Conservation (phyloP, 2,113 vertebrate species). For the Nothoprocta perdicaria region DNA sequence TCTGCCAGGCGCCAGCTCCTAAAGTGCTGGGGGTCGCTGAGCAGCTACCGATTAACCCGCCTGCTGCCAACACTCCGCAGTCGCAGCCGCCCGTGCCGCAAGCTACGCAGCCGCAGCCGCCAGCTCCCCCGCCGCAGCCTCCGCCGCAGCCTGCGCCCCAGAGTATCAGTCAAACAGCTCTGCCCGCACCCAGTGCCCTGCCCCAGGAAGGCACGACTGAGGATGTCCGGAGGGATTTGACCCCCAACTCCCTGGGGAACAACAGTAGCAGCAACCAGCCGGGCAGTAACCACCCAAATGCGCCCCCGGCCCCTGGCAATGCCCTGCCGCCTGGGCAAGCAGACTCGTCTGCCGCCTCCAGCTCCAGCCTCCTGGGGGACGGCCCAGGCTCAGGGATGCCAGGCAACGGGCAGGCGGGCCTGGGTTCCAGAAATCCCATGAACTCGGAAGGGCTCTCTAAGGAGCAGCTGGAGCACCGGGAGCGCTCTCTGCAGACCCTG, state of each 20-base stretch:
- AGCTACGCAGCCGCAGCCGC: slow-evolving; percentile 73
- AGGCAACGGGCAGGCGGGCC: slow-evolving; percentile 55
- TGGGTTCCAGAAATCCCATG: slow-evolving; percentile 74
- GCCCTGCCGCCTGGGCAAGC: slow-evolving; percentile 69
- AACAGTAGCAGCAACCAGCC: slow-evolving; percentile 68
- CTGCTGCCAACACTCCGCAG: slow-evolving; percentile 85
- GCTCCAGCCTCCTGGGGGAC: slow-evolving; percentile 70
- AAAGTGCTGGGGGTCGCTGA: slow-evolving; percentile 85
- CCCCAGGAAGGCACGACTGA: slow-evolving; percentile 73
- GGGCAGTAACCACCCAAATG: slow-evolving; percentile 77
- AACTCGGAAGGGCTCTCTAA: slow-evolving; percentile 88
- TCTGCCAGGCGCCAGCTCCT: slow-evolving; percentile 67
- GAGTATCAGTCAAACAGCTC: slow-evolving; percentile 62
- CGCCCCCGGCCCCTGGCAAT: slow-evolving; percentile 62
- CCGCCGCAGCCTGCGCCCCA: slow-evolving; percentile 55
- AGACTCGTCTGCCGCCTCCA: slow-evolving; percentile 11
- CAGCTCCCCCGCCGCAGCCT: slow-evolving; percentile 70
- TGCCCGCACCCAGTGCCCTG: slow-evolving; percentile 39
- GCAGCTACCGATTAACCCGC: slow-evolving; percentile 82
- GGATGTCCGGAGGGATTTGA: slow-evolving; percentile 77
- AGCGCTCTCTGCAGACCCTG: slow-evolving; percentile 94
- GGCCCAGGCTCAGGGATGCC: slow-evolving; percentile 62
- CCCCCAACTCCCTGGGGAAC: slow-evolving; percentile 81
- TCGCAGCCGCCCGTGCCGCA: slow-evolving; percentile 79
- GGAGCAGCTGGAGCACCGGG: slow-evolving; percentile 95